phyloP scores from a whole-genome alignment of 92 coral and sea anemone genomes.

The Paragorgia papillata region DNA sequence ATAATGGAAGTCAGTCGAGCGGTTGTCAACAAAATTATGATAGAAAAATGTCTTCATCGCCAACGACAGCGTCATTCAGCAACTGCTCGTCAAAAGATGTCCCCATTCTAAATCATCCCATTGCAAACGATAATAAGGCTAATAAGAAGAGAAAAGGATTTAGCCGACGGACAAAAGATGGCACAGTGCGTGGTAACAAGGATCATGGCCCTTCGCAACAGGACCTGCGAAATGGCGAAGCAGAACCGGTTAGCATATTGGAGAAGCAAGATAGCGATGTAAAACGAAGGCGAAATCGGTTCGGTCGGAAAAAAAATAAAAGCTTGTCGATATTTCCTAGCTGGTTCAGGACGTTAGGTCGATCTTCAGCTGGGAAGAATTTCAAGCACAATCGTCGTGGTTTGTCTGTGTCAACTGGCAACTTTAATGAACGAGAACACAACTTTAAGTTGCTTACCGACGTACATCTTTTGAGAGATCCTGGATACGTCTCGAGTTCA shows the following conservation, averaged over 20 bases:
- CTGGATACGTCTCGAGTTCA: conserved; percentile 41
- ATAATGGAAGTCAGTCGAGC: conserved; percentile 26
- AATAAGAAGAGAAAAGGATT: conserved; percentile 44
- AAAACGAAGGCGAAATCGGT: conserved; percentile 3
- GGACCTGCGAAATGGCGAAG: conserved; percentile 22
- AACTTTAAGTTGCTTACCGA: conserved; percentile 41
- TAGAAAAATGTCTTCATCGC: neutral
- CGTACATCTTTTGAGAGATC: conserved; percentile 40
- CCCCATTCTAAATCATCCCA: conserved; percentile 8
- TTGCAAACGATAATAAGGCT: conserved; percentile 19
- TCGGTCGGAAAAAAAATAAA: neutral
- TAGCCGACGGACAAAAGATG: conserved; percentile 27
- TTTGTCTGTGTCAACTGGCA: conserved; percentile 38
- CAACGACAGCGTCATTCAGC: too few species aligned
- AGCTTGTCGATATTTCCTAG: conserved; percentile 20
- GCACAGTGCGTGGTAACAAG: conserved; percentile 35
- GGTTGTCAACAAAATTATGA: conserved; percentile 9
- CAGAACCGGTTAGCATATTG: neutral
- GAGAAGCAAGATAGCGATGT: conserved; percentile 2
- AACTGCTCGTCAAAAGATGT: conserved; percentile 12
- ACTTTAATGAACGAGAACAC: conserved; percentile 24
- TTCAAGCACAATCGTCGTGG: conserved; percentile 2
- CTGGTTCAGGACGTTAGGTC: conserved; percentile 25
- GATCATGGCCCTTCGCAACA: neutral
- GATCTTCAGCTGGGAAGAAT: conserved; percentile 22